Conservation (phyloP, 2,113 vertebrate species). For the Sphaerodactylus townsendi region DNA sequence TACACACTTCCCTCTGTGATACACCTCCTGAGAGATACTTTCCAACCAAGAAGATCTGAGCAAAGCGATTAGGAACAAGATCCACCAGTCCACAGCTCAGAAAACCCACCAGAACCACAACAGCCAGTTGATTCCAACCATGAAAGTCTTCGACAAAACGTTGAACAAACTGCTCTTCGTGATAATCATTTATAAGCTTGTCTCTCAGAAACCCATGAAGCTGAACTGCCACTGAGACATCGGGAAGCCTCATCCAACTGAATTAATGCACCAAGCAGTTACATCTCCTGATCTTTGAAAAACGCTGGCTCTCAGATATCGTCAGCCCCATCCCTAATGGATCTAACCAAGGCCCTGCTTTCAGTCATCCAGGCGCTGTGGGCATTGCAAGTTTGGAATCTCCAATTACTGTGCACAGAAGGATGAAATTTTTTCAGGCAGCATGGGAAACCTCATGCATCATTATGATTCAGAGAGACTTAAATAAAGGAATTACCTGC, state of each 20-base stretch:
- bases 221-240: too few species aligned
- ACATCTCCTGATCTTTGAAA: background rate
- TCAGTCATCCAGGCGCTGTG: slow-evolving; percentile 21
- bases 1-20: too few species aligned
- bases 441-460: background rate
- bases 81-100: too few species aligned
- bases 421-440: slow-evolving; percentile 20
- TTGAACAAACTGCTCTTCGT: background rate
- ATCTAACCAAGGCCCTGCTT: slow-evolving; percentile 1
- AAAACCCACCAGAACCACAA: too few species aligned
- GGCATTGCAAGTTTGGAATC: slow-evolving; percentile 22
- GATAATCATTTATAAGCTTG: background rate
- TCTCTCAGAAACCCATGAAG: background rate
- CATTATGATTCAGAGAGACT: background rate
- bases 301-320: background rate
- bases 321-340: background rate
- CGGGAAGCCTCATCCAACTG: background rate
- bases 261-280: background rate
- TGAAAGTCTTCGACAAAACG: too few species aligned
- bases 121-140: too few species aligned
- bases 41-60: too few species aligned
- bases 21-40: too few species aligned
- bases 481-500: background rate
- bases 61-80: too few species aligned
- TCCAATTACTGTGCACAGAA: background rate